phyloP scores from a whole-genome alignment of 2,888 invertebrate genomes.

The Nomada flava region DNA sequence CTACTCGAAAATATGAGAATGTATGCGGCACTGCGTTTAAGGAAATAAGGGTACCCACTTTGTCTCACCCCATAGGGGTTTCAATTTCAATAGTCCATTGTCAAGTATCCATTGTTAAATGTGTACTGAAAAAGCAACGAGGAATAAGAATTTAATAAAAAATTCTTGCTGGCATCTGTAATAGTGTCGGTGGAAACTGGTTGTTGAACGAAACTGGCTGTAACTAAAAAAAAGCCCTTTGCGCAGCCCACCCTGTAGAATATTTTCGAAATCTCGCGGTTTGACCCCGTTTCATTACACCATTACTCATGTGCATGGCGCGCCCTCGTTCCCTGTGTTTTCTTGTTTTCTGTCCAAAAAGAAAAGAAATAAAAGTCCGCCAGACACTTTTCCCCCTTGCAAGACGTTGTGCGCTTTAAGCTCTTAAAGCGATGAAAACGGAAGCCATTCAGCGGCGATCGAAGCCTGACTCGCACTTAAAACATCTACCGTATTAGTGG shows the following conservation, averaged over 20 bases:
- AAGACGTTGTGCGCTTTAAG: slow-evolving; percentile 34
- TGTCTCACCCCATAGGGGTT: too few species aligned
- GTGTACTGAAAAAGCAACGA: too few species aligned
- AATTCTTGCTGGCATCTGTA: too few species aligned
- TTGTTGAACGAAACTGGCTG: too few species aligned
- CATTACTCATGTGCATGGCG: slow-evolving; percentile 48
- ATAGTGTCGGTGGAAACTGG: too few species aligned
- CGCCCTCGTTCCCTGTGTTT: slow-evolving; percentile 65
- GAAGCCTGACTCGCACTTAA: slow-evolving; percentile 30
- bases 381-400: slow-evolving; percentile 45
- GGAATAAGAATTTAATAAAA: too few species aligned
- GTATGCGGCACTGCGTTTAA: too few species aligned
- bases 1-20: too few species aligned
- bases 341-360: slow-evolving; percentile 39
- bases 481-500: slow-evolving; percentile 17
- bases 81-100: too few species aligned
- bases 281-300: slow-evolving; percentile 64
- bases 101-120: too few species aligned
- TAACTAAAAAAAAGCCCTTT: too few species aligned
- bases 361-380: slow-evolving; percentile 19
- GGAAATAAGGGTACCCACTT: too few species aligned
- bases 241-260: not conserved
- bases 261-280: slow-evolving; percentile 63
- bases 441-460: slow-evolving; percentile 43
- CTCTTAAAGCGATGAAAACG: slow-evolving; percentile 43